phyloP scores from a whole-genome alignment of 1,140 invertebrate species.

The Metaphire vulgaris region DNA sequence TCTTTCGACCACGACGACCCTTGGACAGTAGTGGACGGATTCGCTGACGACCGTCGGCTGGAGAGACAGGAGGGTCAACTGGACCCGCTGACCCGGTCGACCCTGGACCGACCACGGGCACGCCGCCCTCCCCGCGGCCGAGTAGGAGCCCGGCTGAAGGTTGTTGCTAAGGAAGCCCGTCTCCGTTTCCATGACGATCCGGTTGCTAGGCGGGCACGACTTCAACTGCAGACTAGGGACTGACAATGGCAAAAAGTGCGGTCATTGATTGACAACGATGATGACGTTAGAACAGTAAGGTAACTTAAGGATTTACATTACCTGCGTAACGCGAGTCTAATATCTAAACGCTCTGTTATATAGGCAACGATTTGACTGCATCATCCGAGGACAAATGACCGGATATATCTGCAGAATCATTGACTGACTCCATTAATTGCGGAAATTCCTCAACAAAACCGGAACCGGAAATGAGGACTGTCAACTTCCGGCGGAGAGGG shows the following conservation, averaged over 20 bases:
- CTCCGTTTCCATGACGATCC: background rate
- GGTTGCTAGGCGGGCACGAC: background rate
- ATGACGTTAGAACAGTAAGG: background rate
- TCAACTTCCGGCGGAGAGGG: no score
- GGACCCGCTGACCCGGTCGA: conserved; percentile 5
- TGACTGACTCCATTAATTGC: no score
- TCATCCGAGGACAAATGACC: no score
- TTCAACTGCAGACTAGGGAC: background rate
- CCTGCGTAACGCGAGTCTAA: no score
- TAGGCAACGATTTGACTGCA: no score
- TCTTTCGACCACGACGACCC: background rate
- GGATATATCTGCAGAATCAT: no score
- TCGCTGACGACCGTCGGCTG: background rate
- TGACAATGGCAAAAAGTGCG: background rate
- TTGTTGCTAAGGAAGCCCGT: background rate
- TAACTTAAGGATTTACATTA: background rate
- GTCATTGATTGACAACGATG: background rate
- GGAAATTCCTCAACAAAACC: no score
- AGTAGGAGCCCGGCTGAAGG: background rate
- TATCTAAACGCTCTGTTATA: no score
- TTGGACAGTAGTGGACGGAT: background rate
- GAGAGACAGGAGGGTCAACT: background rate
- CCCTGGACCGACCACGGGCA: conserved; percentile 15
- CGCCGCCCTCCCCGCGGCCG: background rate
- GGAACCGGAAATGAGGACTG: no score